Conservation (phyloP, 2,888 invertebrate species). For the Agrotis clavis region DNA sequence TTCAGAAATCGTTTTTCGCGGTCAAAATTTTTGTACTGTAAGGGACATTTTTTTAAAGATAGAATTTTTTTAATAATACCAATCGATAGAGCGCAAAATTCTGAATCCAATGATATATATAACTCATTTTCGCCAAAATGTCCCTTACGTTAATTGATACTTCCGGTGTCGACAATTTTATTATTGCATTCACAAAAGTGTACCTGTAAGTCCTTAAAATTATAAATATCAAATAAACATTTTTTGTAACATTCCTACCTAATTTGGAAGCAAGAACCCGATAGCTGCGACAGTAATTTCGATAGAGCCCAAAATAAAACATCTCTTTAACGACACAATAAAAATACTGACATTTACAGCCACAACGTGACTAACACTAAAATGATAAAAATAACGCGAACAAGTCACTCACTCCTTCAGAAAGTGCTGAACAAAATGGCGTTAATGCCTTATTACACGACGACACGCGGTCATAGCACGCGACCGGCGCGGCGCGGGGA, state of each 20-base stretch:
- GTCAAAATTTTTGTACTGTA: no score
- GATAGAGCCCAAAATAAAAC: constrained; percentile 43
- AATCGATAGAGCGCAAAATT: no score
- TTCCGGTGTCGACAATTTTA: no score
- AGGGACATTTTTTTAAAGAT: no score
- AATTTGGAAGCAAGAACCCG: constrained; percentile 25
- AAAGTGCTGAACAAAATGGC: constrained; percentile 50
- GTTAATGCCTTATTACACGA: constrained; percentile 53
- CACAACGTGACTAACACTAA: constrained; percentile 34
- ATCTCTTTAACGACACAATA: constrained; percentile 41
- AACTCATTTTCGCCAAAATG: no score
- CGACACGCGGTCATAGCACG: constrained; percentile 35
- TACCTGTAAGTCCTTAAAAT: no score
- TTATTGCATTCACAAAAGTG: no score
- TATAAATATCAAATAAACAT: constrained; percentile 18
- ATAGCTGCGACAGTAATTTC: constrained; percentile 28
- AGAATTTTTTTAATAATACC: no score
- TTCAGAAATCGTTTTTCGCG: no score
- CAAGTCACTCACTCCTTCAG: constrained; percentile 40
- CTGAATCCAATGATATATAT: no score
- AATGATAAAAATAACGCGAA: constrained; percentile 49
- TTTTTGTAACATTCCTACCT: constrained; percentile 11
- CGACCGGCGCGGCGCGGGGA: constrained; percentile 24
- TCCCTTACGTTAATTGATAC: no score
- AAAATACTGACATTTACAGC: constrained; percentile 54